Percentiles rank a stretch among this genome's conserved stretches.
Evolutionary conservation across 2,113 vertebrate species (phyloP).

Genomic region (Esox niger): DNA sequence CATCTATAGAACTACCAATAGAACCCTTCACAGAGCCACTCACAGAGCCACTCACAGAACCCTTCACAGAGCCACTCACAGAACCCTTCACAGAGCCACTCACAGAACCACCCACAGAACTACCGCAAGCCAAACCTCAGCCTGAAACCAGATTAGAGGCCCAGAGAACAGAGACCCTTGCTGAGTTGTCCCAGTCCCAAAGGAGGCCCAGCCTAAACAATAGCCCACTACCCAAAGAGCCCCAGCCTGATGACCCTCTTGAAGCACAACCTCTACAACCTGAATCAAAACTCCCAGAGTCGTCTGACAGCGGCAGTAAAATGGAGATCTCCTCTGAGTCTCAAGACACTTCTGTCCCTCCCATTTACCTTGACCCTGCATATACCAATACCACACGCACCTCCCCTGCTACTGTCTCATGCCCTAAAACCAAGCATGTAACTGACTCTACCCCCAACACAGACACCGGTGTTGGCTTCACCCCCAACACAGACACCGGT

Average conservation of each 20-base stretch:
- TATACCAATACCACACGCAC: not conserved
- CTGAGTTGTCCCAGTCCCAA: slow-evolving; percentile 27
- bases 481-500: too few relatives aligned
- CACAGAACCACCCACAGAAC: slow-evolving; percentile 11
- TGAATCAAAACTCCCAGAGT: slow-evolving; percentile 20
- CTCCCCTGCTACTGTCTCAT: slow-evolving; percentile 1
- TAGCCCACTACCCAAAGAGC: slow-evolving; percentile 1
- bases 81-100: slow-evolving; percentile 29
- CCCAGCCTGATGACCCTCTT: not conserved
- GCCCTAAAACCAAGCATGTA: not conserved
- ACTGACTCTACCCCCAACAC: not conserved
- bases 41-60: slow-evolving; percentile 62
- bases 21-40: slow-evolving; percentile 74
- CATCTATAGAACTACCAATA: slow-evolving; percentile 18
- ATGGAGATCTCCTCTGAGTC: slow-evolving; percentile 60
- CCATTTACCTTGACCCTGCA: not conserved
- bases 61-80: slow-evolving; percentile 25
- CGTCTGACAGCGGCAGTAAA: slow-evolving; percentile 48
- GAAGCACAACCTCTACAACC: slow-evolving; percentile 22
- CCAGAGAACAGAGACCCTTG: not conserved
- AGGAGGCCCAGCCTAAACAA: slow-evolving; percentile 16
- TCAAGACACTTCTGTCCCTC: slow-evolving; percentile 2
- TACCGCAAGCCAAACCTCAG: not conserved
- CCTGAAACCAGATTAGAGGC: not conserved
- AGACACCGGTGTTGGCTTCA: too few relatives aligned